Conservation (phyloP, 2,797 vertebrate genomes). For the Microhierax caerulescens region DNA sequence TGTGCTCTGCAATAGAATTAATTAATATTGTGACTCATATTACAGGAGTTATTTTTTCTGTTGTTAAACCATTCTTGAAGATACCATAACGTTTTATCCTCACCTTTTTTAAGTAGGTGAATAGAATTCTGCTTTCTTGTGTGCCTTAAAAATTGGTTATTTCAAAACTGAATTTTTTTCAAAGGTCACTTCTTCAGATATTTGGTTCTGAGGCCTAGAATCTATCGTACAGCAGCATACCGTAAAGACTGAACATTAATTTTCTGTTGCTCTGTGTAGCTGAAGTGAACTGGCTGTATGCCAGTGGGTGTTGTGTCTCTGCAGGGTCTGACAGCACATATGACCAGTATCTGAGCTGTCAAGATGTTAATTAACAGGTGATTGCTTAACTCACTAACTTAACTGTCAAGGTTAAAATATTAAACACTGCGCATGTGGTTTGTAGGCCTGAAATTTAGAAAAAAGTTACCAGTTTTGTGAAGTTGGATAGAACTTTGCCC, state of each 20-base stretch:
- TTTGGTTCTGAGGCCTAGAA: neutral
- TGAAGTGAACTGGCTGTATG: neutral
- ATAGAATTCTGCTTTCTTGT: neutral
- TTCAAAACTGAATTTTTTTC: neutral
- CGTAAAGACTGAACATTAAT: neutral
- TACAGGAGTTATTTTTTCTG: neutral
- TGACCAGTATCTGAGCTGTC: neutral
- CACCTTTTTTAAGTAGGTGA: neutral
- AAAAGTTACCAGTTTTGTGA: neutral
- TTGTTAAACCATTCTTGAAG: neutral
- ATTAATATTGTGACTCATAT: neutral
- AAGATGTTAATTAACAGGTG: neutral
- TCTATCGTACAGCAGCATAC: neutral
- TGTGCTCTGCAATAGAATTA: neutral
- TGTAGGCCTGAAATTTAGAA: neutral
- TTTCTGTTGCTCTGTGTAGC: neutral
- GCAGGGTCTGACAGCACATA: neutral
- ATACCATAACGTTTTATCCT: neutral
- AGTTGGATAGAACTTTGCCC: neutral
- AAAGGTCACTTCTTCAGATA: neutral
- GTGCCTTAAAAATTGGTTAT: neutral
- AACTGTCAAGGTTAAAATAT: neutral
- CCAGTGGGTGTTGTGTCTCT: accelerated
- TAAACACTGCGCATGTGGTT: neutral
- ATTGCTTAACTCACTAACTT: neutral